These are phyloP conservation scores for Brachionichthys hirsutus DNA, from an alignment of 2,113 vertebrate species.

Conservation along the genomic window DNA sequence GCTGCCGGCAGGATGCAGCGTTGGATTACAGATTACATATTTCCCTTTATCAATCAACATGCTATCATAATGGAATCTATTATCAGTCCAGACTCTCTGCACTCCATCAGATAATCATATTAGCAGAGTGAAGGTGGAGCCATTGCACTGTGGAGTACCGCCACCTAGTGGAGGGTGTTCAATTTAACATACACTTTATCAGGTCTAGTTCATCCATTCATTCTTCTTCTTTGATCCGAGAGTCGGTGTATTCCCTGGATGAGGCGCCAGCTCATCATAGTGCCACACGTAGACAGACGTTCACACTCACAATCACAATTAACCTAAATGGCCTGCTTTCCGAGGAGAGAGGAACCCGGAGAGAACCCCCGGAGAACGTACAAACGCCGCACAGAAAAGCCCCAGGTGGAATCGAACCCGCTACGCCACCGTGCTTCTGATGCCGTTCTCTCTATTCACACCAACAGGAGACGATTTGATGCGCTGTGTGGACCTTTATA, in stretches of 20 bases:
- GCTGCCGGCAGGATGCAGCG: conserved; percentile 20
- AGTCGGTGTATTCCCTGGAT: no score
- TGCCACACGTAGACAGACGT: no score
- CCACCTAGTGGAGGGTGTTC: conserved; percentile 38
- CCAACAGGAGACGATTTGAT: conserved; percentile 92
- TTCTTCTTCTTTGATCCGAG: no score
- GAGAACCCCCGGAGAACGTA: no score
- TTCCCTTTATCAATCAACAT: conserved; percentile 17
- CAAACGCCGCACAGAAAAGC: no score
- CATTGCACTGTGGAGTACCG: background rate
- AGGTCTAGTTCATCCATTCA: no score
- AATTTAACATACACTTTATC: no score
- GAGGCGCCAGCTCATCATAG: no score
- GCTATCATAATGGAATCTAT: conserved; percentile 32
- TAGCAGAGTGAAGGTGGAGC: background rate
- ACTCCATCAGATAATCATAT: background rate
- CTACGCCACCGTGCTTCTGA: background rate
- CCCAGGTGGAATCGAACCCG: no score
- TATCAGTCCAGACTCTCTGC: conserved; percentile 24
- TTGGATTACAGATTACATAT: conserved; percentile 5
- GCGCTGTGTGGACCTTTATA: conserved; percentile 97
- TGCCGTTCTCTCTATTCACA: background rate
- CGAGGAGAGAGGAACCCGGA: no score
- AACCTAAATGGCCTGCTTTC: no score
- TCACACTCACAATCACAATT: no score